Evolutionary conservation across 2,113 vertebrate species (phyloP), one percentile per base, ranked within the genome.

Genomic region (Rhinichthys klamathensis): DNA sequence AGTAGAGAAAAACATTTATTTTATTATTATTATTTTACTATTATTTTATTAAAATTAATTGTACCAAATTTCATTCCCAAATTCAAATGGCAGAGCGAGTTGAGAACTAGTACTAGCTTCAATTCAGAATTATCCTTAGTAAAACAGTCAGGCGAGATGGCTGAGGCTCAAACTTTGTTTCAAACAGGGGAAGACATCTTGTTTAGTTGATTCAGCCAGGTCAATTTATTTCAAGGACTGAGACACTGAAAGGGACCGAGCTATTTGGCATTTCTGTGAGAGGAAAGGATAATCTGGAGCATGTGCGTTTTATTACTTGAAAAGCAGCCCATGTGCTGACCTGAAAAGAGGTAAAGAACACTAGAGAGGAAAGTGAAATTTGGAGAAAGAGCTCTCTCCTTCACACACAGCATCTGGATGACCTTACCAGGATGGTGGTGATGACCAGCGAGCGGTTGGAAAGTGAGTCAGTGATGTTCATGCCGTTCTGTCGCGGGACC

Each of bases 391-490:
- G 25, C 10, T 4, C 23, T 69, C 58, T 74, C 49, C 15, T 81
- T 74, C 63, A 74, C 23, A 38, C 21, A 16, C 12, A 61, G 84
- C 51, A 51, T 23, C 63, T 41, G 1, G 2, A 67, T 58, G 76
- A 89, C 97, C 92, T 89, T 97, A 99, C 98, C 97, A 99, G 96
- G 87, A 99, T 96, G 0, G 98, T 99, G 91, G 98, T 98, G 94
- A 99, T 95, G 84, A 99, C 93, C 0, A 99, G 96, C 0, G 98
- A 98, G 84, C 98, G 94, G 93, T 99, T 99, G 77, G 97, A 97
- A 92, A 99, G 93, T 0, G 98, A 99, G 89, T 99, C 98, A 0
- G 98, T 99, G 94, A 99, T 96, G 4, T 99, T 99, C 60, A 98
- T 96, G 56, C 97, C 97, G 89, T 97, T 96, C 86, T 96, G 95